Percentiles rank a stretch among this genome's conserved stretches.
phyloP scores from a whole-genome alignment of 2,797 vertebrate species.

The Anguilla obscura region DNA sequence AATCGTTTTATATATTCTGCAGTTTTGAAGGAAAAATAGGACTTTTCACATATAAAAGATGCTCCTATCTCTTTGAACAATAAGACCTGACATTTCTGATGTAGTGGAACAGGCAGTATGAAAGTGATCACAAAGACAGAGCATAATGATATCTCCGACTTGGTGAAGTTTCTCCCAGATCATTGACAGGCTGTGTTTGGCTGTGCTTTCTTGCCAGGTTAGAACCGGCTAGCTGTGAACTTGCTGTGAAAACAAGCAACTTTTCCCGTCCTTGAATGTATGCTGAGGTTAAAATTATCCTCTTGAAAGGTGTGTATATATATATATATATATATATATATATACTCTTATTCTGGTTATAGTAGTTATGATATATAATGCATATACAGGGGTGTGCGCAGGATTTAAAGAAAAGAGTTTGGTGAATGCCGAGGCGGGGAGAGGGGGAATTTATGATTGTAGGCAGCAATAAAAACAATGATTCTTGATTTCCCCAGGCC shows the following conservation, averaged over 20 bases:
- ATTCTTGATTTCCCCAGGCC: no score
- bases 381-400: no score
- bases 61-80: neutral
- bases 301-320: neutral
- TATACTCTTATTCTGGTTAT: no score
- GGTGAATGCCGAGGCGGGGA: no score
- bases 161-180: neutral
- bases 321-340: no score
- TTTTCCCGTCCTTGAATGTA: neutral
- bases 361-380: no score
- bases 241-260: neutral
- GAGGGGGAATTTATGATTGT: no score
- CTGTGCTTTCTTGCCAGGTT: neutral
- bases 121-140: neutral
- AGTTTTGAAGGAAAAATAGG: neutral
- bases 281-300: neutral
- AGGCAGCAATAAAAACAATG: no score
- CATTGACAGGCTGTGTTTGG: neutral
- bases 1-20: neutral
- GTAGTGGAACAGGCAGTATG: neutral
- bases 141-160: neutral
- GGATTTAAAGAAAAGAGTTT: no score
- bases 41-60: neutral
- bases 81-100: neutral
- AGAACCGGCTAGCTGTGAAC: neutral